These are phyloP conservation scores for Rosalia funebris DNA, from an alignment of 2,888 invertebrate genomes.

Conservation along the genomic window DNA sequence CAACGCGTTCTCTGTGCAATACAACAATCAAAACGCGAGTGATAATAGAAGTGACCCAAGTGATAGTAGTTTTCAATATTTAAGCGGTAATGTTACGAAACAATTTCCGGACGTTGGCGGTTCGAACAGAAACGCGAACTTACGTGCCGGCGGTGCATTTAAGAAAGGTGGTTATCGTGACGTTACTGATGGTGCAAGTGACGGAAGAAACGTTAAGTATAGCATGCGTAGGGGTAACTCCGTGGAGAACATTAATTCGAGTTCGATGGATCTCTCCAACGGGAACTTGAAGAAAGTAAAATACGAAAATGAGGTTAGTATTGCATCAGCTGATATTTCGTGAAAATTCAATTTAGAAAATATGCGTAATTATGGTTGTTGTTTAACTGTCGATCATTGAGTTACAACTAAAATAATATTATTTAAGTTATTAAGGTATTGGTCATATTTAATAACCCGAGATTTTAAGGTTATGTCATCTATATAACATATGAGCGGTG, in stretches of 20 bases:
- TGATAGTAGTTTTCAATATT: constrained; percentile 11
- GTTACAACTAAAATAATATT: too few species aligned
- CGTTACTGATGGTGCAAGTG: constrained; percentile 39
- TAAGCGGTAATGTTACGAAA: constrained; percentile 21
- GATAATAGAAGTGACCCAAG: constrained; percentile 39
- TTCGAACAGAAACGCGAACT: constrained; percentile 28
- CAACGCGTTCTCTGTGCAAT: constrained; percentile 52
- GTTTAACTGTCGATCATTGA: too few species aligned
- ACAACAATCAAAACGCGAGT: constrained; percentile 41
- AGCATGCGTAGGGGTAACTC: constrained; percentile 57
- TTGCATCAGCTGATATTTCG: too few species aligned
- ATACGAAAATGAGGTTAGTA: constrained; percentile 61
- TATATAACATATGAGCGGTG: too few species aligned
- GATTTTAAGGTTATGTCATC: too few species aligned
- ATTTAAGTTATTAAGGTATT: too few species aligned
- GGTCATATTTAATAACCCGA: too few species aligned
- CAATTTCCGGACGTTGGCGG: constrained; percentile 37
- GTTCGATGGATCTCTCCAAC: constrained; percentile 51
- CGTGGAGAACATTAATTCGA: constrained; percentile 58
- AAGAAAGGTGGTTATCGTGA: constrained; percentile 36
- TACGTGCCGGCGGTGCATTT: constrained; percentile 31
- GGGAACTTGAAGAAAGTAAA: constrained; percentile 60
- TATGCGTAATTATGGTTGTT: too few species aligned
- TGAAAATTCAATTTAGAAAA: too few species aligned
- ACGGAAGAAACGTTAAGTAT: constrained; percentile 34